These are phyloP conservation scores for Anseranas semipalmata DNA, from an alignment of 2,113 vertebrate species.

Conservation along the genomic window DNA sequence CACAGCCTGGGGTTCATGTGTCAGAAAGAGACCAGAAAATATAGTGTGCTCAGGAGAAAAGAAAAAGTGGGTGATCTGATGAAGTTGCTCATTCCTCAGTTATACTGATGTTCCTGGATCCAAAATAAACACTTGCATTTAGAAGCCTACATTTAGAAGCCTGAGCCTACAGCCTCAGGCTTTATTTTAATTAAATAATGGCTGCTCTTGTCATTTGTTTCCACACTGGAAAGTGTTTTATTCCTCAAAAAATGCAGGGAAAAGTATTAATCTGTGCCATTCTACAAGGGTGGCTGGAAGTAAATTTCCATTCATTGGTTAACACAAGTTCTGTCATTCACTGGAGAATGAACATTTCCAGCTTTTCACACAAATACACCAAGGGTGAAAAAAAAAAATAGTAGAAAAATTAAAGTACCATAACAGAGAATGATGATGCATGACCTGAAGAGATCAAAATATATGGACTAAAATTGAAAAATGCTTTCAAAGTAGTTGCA, in stretches of 20 bases:
- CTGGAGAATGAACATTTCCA: conserved; percentile 2
- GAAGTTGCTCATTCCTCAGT: not conserved
- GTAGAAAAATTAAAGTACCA: not conserved
- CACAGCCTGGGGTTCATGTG: not conserved
- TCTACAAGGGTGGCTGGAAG: not conserved
- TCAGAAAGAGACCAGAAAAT: not conserved
- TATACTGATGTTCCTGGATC: not conserved
- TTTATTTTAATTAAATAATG: not conserved
- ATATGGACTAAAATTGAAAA: not conserved
- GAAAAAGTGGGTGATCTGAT: not conserved
- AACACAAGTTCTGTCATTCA: not conserved
- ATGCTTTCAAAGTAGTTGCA: not conserved
- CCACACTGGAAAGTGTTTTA: not conserved
- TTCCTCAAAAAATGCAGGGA: not conserved
- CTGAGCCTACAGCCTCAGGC: not conserved
- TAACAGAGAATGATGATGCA: not conserved
- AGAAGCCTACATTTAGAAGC: not conserved
- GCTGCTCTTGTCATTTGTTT: not conserved
- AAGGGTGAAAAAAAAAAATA: not conserved
- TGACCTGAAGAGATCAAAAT: not conserved
- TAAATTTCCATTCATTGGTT: not conserved
- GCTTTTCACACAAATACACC: not conserved
- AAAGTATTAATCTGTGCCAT: not conserved
- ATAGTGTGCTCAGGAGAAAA: not conserved
- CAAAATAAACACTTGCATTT: not conserved